Base-by-base conservation (phyloP, 2,888 invertebrate species). In the Eupithecia exiguata region DNA sequence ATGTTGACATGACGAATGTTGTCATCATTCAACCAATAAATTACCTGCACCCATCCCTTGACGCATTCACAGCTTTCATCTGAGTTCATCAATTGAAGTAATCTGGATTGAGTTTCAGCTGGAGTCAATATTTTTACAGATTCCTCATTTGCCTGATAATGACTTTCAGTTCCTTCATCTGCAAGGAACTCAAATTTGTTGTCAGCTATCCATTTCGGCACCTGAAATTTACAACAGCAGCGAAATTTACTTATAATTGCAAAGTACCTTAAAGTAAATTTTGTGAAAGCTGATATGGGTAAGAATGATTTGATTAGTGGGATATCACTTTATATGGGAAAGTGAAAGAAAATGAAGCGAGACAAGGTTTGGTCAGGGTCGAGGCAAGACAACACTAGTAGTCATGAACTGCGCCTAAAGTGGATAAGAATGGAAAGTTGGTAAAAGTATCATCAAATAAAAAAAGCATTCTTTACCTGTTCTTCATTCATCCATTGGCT, bases 21-120 rank as follows among this genome's bases (percentile, higher is more conserved):
- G 10, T 40, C 5, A 40, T 53, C 12, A 58, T 53, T 53, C 5
- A 58, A 58, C 25, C 58, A 58, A 58, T 58, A 14, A 21, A 21
- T 79, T 81, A 94, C 94, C 89, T 92, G 88, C 16, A 95, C 90
- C 94, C 95, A 94, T 69, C 91, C 92, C 46, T 90, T 91, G 80
- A 95, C 89, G 77, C 92, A 92, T 18, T 94, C 94, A 73, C 88
- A 90, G 76, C 82, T 88, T 75, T 94, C 91, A 68, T 92, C 92
- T 18, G 88, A 79, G 80, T 91, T 90, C 93, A 95, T 92, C 12
- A 94, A 84, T 79, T 93, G 89, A 38, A 93, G 84, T 78, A 95
- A 82, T 84, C 91, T 92, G 71, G 80, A 85, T 80, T 90, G 91
- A 18, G 92, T 89, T 80, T 92, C 91, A 36, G 84, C 83, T 35